These are phyloP conservation scores for Oreotragus oreotragus DNA, from an alignment of 2,113 vertebrate species.

Conservation along the genomic window DNA sequence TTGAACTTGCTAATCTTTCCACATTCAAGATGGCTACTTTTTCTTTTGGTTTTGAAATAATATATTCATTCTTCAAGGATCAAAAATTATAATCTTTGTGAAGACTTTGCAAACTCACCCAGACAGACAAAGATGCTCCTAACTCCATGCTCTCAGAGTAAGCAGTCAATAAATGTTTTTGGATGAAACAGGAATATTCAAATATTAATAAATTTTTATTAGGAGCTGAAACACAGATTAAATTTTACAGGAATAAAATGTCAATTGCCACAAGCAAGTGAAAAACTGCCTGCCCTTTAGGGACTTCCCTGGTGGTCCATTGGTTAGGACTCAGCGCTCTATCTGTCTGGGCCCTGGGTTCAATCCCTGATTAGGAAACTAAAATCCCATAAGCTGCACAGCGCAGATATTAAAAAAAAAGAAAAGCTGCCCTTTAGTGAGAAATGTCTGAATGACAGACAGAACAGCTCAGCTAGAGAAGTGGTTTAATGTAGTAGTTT, in stretches of 20 bases:
- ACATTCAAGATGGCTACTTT: background rate
- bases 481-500: background rate
- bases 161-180: background rate
- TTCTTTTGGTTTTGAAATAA: background rate
- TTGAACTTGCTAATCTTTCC: background rate
- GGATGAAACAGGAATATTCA: background rate
- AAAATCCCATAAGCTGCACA: background rate
- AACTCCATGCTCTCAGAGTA: background rate
- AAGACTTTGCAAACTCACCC: slow-evolving; percentile 1
- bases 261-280: background rate
- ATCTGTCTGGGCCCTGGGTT: background rate
- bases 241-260: slow-evolving; percentile 6
- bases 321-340: background rate
- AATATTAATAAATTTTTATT: background rate
- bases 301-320: background rate
- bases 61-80: background rate
- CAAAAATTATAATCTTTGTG: background rate
- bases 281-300: background rate
- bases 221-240: background rate
- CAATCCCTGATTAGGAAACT: background rate
- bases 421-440: background rate
- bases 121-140: background rate
- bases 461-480: background rate
- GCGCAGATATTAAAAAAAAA: background rate
- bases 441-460: background rate